Evolutionary conservation across 2,888 invertebrate genomes (phyloP).

Genomic region (Spialia ferax): DNA sequence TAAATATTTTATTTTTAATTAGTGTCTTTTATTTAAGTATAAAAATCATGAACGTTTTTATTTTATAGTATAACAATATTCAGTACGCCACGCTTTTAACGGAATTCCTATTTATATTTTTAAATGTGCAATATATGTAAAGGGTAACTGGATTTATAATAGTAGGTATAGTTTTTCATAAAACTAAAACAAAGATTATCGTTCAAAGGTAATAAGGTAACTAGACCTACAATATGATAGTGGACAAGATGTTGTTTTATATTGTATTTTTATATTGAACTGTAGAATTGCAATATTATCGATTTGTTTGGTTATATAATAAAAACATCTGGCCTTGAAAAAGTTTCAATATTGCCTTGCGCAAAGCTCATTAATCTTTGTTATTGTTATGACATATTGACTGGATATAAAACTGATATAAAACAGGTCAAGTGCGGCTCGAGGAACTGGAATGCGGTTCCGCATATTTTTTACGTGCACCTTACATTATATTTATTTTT

Average conservation of each 20-base stretch:
- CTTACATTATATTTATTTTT: too few relatives aligned
- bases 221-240: too few relatives aligned
- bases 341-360: neutral
- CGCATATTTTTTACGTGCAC: neutral
- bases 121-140: neutral
- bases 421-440: slow-evolving; percentile 8
- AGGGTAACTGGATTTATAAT: too few relatives aligned
- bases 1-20: slow-evolving; percentile 82
- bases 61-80: neutral
- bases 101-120: neutral
- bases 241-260: too few relatives aligned
- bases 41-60: too few relatives aligned
- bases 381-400: neutral
- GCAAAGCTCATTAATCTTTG: neutral
- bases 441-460: neutral
- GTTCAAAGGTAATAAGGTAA: too few relatives aligned
- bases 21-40: slow-evolving; percentile 43
- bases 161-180: too few relatives aligned
- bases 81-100: neutral
- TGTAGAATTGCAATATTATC: too few relatives aligned
- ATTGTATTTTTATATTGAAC: too few relatives aligned
- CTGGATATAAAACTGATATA: too few relatives aligned
- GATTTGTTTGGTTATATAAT: too few relatives aligned
- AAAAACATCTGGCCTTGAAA: neutral
- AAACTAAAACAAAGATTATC: too few relatives aligned